A percentile compares a stretch with the other conserved stretches of the same genome.
These are phyloP conservation scores for Girardia tigrina DNA, from an alignment of 2,888 invertebrate species.

Conservation along the genomic window DNA sequence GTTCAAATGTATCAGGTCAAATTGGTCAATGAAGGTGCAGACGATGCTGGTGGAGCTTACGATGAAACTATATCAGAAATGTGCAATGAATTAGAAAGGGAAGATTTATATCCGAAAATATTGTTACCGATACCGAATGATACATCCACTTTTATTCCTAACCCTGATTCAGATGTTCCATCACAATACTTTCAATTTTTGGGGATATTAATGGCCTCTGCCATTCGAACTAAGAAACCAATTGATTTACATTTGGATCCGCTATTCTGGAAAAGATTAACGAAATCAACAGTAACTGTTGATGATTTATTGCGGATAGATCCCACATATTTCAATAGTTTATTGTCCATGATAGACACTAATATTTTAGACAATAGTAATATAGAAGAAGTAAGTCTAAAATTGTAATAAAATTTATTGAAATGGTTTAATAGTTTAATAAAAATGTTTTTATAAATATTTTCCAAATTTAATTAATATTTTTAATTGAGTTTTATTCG, in stretches of 20 bases:
- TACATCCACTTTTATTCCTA: constrained; percentile 21
- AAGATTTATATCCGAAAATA: background rate
- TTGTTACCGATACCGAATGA: constrained; percentile 5
- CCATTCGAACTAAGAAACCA: constrained; percentile 59
- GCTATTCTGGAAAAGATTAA: constrained; percentile 56
- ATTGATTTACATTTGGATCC: constrained; percentile 58
- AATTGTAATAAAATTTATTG: no score
- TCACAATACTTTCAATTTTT: constrained; percentile 21
- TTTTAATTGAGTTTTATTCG: no score
- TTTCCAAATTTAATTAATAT: no score
- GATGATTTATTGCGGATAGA: constrained; percentile 32
- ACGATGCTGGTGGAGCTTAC: constrained; percentile 61
- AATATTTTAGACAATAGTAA: constrained; percentile 53
- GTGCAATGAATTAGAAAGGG: constrained; percentile 50
- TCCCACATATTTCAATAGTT: constrained; percentile 38
- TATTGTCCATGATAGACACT: constrained; percentile 48
- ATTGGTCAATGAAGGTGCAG: constrained; percentile 57
- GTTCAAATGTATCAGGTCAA: background rate
- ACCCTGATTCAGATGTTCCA: background rate
- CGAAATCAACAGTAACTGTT: constrained; percentile 52
- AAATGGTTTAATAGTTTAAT: no score
- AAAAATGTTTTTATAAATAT: no score
- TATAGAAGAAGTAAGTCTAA: constrained; percentile 54
- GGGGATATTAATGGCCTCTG: constrained; percentile 57
- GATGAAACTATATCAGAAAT: constrained; percentile 61